A percentile compares a stretch with the other conserved stretches of the same genome.
Evolutionary conservation across 2,888 invertebrate genomes (phyloP).

Genomic region (Microctonus brassicae): DNA sequence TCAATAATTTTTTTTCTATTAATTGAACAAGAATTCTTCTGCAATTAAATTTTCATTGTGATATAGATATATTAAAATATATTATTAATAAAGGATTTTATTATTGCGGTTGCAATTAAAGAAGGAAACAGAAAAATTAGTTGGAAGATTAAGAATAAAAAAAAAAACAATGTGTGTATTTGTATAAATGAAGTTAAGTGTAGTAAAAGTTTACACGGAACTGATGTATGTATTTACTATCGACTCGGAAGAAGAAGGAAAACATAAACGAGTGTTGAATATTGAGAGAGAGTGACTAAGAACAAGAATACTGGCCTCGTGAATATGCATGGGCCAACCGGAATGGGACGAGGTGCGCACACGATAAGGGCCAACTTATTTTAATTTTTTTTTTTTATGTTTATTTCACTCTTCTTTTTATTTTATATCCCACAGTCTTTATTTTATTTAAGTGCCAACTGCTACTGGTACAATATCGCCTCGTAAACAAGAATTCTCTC

Average conservation of each 20-base stretch:
- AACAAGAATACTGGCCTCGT: constrained; percentile 47
- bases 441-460: constrained; percentile 67
- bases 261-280: constrained; percentile 42
- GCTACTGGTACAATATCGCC: constrained; percentile 51
- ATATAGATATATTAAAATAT: not conserved
- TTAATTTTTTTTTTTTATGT: constrained; percentile 53
- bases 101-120: constrained; percentile 66
- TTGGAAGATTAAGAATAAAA: constrained; percentile 19
- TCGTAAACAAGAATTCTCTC: not conserved
- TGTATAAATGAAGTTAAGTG: constrained; percentile 62
- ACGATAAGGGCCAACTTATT: constrained; percentile 68
- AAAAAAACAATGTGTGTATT: constrained; percentile 33
- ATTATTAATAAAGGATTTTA: constrained; percentile 54
- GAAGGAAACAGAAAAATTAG: constrained; percentile 67
- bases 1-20: too few relatives aligned
- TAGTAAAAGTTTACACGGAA: constrained; percentile 50
- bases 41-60: too few relatives aligned
- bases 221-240: constrained; percentile 5
- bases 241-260: constrained; percentile 43
- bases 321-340: constrained; percentile 68
- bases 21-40: too few relatives aligned
- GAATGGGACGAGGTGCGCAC: constrained; percentile 59
- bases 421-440: constrained; percentile 60
- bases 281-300: constrained; percentile 46
- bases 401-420: constrained; percentile 62